A percentile compares a stretch with the other conserved stretches of the same genome.
Conservation (phyloP, 2,113 vertebrate species). For the Clinocottus analis region DNA sequence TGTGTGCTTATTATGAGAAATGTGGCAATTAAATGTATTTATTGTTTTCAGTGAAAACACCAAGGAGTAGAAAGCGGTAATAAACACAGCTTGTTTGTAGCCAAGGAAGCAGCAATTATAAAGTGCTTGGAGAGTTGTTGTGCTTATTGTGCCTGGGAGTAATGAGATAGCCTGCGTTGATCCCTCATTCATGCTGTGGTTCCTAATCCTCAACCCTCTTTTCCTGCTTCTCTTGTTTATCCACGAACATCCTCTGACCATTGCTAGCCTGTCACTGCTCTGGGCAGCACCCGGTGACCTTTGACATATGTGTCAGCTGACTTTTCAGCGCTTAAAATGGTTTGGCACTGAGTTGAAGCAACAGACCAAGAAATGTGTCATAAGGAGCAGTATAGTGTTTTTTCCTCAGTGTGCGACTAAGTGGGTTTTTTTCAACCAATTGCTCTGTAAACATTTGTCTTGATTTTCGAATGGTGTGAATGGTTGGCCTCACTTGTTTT, state of each 20-base stretch:
- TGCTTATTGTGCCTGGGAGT: slow-evolving; percentile 70
- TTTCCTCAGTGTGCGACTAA: slow-evolving; percentile 12
- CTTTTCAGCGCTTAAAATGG: slow-evolving; percentile 36
- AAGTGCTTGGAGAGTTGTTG: slow-evolving; percentile 75
- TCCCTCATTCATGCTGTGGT: slow-evolving; percentile 78
- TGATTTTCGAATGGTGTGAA: slow-evolving; percentile 10
- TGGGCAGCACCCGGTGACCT: slow-evolving; percentile 42
- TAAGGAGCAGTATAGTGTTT: slow-evolving; percentile 19
- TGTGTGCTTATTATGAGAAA: slow-evolving; percentile 69
- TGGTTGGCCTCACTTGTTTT: slow-evolving; percentile 2
- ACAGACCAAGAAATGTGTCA: slow-evolving; percentile 18
- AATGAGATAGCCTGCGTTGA: slow-evolving; percentile 80
- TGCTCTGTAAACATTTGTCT: slow-evolving; percentile 3
- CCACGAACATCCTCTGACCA: slow-evolving; percentile 65
- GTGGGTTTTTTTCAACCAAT: slow-evolving; percentile 15
- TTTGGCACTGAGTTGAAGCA: slow-evolving; percentile 25
- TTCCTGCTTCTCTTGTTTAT: slow-evolving; percentile 80
- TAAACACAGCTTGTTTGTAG: slow-evolving; percentile 79
- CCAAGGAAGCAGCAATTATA: slow-evolving; percentile 78
- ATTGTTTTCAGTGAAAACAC: slow-evolving; percentile 47
- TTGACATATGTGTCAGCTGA: slow-evolving; percentile 58
- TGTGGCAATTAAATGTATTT: slow-evolving; percentile 74
- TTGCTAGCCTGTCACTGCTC: slow-evolving; percentile 57
- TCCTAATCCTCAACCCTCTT: slow-evolving; percentile 75
- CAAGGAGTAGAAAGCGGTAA: slow-evolving; percentile 65